Evolutionary conservation across 2,888 invertebrate species (phyloP), one percentile per base, ranked within the genome.

Genomic region (Odontothrips loti): DNA sequence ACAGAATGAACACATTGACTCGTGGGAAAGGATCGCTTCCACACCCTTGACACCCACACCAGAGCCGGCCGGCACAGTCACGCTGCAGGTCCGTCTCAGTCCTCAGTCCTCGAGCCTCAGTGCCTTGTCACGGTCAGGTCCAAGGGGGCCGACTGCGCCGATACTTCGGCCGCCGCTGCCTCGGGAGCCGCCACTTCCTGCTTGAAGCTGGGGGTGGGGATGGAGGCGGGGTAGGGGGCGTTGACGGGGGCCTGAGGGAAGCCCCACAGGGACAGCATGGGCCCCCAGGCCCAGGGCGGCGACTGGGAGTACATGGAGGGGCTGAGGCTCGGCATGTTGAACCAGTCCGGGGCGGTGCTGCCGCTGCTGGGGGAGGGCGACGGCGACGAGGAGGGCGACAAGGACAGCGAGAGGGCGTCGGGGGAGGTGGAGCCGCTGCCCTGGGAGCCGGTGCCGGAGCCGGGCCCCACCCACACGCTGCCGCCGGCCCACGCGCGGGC

Each of bases 1-100:
- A 75, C 12, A 75, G 68, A 23, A 75, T 75, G 68, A 75, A 75
- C 68, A 75, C 68, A 75, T 23, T 75, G 68, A 75, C 68, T 75
- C 68, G 27, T 17, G 58, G 58, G n/a, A 6, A n/a, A 58, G 51
- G 15, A 6, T 2, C n/a, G n/a, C n/a, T n/a, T n/a, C n/a, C n/a
- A n/a, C n/a, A n/a, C n/a, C n/a, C n/a, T n/a, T n/a, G n/a, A n/a
- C n/a, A n/a, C n/a, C n/a, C 20, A 6, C 58, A 17, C 11, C 58
- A n/a, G 15, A n/a, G 6, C 58, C 15, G 48, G 48, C 10, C 48
- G 48, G 6, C 15, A 2, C 51, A 20, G 51, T 12, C 15, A 12
- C 15, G 51, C 15, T 2, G 6, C 15, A 10, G 6, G 51, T n/a
- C 15, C 17, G 58, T 51, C 17, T 51, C 51, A 6, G 15, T 51